A percentile compares a stretch with the other conserved stretches of the same genome.
phyloP scores from a whole-genome alignment of 1,140 invertebrate species.

The Berghia stephanieae region DNA sequence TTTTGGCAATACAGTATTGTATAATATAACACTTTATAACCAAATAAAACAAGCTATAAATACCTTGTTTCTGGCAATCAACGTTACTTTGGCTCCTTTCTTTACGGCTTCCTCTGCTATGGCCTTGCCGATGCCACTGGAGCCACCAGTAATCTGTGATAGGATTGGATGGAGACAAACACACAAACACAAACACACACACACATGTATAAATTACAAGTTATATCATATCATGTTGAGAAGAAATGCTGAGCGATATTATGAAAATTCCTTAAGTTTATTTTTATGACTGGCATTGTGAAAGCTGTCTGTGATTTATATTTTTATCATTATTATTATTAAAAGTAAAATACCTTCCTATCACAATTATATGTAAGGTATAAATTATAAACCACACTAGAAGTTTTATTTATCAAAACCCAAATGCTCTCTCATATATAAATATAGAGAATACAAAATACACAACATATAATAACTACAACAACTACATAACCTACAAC shows the following conservation, averaged over 20 bases:
- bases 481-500: too few relatives aligned
- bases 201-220: neutral
- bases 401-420: too few relatives aligned
- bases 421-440: too few relatives aligned
- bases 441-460: too few relatives aligned
- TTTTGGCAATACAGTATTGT: neutral
- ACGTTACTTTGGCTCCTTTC: conserved; percentile 86
- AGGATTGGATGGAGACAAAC: too few relatives aligned
- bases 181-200: neutral
- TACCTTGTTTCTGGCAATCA: conserved; percentile 82
- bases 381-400: neutral
- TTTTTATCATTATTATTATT: neutral
- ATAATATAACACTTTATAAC: neutral
- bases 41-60: neutral
- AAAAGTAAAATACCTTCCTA: too few relatives aligned
- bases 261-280: too few relatives aligned
- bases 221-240: neutral
- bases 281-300: too few relatives aligned
- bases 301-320: too few relatives aligned
- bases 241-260: too few relatives aligned
- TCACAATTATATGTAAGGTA: too few relatives aligned
- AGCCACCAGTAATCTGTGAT: conserved; percentile 85
- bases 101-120: conserved; percentile 80
- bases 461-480: too few relatives aligned
- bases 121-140: conserved; percentile 92